Conservation (phyloP, 2,888 invertebrate genomes). For the Acanthosepion esculentum region DNA sequence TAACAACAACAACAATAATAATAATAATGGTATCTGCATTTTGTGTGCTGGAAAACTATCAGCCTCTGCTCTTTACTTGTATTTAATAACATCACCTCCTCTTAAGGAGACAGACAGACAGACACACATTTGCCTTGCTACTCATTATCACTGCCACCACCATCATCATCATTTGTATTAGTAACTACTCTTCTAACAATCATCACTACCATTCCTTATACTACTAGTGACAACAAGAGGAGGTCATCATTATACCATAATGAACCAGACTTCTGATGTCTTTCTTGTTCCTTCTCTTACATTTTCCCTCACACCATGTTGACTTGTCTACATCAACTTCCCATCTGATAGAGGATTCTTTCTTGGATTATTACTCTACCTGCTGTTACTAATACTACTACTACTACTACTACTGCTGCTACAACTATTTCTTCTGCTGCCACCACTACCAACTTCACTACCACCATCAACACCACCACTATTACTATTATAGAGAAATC, state of each 20-base stretch:
- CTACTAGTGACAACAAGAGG: neutral
- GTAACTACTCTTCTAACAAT: neutral
- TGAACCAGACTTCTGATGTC: constrained; percentile 18
- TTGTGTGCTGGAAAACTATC: neutral
- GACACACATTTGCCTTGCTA: neutral
- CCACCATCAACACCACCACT: neutral
- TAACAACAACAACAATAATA: neutral
- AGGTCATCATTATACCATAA: neutral
- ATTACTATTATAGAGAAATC: neutral
- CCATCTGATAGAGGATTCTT: constrained; percentile 6
- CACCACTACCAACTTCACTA: constrained; percentile 34
- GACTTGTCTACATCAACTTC: constrained; percentile 8
- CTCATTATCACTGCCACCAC: constrained; percentile 8
- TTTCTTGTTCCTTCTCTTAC: neutral
- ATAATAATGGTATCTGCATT: neutral
- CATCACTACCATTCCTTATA: neutral
- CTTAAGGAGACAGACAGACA: neutral
- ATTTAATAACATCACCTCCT: constrained; percentile 9
- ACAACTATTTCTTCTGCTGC: neutral
- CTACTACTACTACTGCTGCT: neutral
- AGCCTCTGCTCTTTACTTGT: constrained; percentile 5
- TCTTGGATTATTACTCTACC: neutral
- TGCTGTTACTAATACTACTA: neutral
- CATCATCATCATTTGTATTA: constrained; percentile 38
- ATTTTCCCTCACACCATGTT: constrained; percentile 36